These are phyloP conservation scores for Marisa cornuarietis DNA, from an alignment of 1,140 invertebrate species.

Conservation along the genomic window DNA sequence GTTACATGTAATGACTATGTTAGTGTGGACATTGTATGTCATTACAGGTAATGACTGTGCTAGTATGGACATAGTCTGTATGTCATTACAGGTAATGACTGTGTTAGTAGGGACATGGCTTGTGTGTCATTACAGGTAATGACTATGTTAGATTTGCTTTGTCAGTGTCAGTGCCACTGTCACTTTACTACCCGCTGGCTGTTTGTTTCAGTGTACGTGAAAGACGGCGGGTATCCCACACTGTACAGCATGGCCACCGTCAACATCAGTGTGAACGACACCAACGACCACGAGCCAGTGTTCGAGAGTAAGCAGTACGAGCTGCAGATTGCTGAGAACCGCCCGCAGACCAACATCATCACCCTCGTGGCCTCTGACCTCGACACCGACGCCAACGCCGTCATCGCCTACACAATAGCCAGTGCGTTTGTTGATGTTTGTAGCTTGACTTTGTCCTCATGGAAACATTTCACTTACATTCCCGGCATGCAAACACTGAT, in stretches of 20 bases:
- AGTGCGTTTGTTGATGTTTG: conserved; percentile 70
- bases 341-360: conserved; percentile 74
- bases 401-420: conserved; percentile 91
- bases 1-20: too few relatives aligned
- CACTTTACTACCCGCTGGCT: too few relatives aligned
- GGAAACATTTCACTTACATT: background rate
- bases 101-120: too few relatives aligned
- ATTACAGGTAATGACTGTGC: too few relatives aligned
- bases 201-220: conserved; percentile 51
- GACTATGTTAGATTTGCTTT: too few relatives aligned
- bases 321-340: conserved; percentile 50
- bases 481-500: background rate
- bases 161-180: too few relatives aligned
- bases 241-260: conserved; percentile 51
- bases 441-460: background rate
- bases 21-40: too few relatives aligned
- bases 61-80: too few relatives aligned
- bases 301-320: conserved; percentile 36
- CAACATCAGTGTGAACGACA: conserved; percentile 44
- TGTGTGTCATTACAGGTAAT: conserved; percentile 51
- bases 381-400: conserved; percentile 84
- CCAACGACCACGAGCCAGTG: conserved; percentile 51
- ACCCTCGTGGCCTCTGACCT: conserved; percentile 77
- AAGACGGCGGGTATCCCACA: conserved; percentile 58
- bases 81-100: too few relatives aligned